phyloP scores from a whole-genome alignment of 2,113 vertebrate genomes.

The Odocoileus virginianus region DNA sequence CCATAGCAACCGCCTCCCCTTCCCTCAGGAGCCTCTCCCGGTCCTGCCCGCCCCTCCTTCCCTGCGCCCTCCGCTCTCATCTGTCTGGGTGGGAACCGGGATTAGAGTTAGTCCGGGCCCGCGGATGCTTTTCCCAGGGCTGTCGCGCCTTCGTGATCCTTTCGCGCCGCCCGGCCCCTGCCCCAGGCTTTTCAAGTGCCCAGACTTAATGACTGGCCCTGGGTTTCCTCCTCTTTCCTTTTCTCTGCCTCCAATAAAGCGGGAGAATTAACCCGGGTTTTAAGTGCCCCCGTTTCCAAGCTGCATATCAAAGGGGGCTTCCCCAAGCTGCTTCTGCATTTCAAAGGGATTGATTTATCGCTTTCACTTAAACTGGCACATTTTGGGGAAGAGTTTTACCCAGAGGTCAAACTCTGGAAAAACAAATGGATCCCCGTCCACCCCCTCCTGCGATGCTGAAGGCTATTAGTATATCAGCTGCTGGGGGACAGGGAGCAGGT shows the following conservation, averaged over 20 bases:
- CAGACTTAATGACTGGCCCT: constrained; percentile 66
- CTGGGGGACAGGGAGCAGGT: not conserved
- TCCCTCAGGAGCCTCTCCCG: constrained; percentile 11
- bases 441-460: constrained; percentile 45
- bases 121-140: constrained; percentile 63
- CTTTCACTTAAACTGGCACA: constrained; percentile 68
- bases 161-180: constrained; percentile 33
- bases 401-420: constrained; percentile 72
- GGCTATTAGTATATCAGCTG: constrained; percentile 39
- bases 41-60: not conserved
- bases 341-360: constrained; percentile 73
- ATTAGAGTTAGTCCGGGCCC: constrained; percentile 56
- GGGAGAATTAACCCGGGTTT: constrained; percentile 72
- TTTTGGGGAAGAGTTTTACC: constrained; percentile 69
- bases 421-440: constrained; percentile 62
- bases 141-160: constrained; percentile 50
- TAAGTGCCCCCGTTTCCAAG: constrained; percentile 68
- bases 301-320: constrained; percentile 74
- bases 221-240: constrained; percentile 68
- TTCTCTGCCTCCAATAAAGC: constrained; percentile 72
- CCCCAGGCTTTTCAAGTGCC: constrained; percentile 70
- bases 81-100: constrained; percentile 73
- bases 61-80: constrained; percentile 52
- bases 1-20: constrained; percentile 66
- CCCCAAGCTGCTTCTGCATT: constrained; percentile 72